Base-by-base conservation (phyloP, 2,888 invertebrate species). In the Macrosoma leucophasiata region DNA sequence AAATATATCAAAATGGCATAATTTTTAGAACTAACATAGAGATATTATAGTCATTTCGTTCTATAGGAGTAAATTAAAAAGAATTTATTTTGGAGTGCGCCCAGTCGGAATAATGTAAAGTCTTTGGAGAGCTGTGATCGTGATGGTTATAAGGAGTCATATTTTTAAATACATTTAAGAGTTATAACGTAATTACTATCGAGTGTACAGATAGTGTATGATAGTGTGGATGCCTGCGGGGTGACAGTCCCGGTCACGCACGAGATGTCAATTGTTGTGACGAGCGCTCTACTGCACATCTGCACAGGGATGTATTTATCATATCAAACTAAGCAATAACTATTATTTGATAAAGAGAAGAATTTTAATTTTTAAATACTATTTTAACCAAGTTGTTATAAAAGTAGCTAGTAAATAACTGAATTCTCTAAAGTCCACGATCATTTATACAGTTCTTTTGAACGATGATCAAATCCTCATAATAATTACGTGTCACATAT, bases 291-390 rank as follows among this genome's bases (percentile, higher is more conserved):
- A 39, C 43, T 39, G 44, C 49, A 49, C 65, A 53, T 58, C 64
- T 57, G 65, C 62, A 55, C 64, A 54, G 66, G 61, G 63, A 62
- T 71, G 71, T 66, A 68, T 62, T 60, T 62, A 69, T 75, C 82
- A 84, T 82, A 82, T 84, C 82, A 82, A 72, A n/a, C 66, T 73
- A 81, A 84, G 82, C 82, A 84, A 82, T 82, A 82, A 82, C 77
- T 77, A 77, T 79, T 78, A 78, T 79, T 78, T 79, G 70, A 78
- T 79, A 74, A 73, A 68, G 43, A 39, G 41, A 45, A 49, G 41
- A 51, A 48, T 71, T 73, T 76, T 74, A 71, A 71, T 73, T 81
- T 77, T 73, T 70, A 67, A 55, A 72, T 72, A 77, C 70, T 79
- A 78, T 82, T 81, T 78, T 79, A 84, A 79, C 71, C 78, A 71